Evolutionary conservation across 2,113 vertebrate genomes (phyloP).

Genomic region (Argyrosomus japonicus): DNA sequence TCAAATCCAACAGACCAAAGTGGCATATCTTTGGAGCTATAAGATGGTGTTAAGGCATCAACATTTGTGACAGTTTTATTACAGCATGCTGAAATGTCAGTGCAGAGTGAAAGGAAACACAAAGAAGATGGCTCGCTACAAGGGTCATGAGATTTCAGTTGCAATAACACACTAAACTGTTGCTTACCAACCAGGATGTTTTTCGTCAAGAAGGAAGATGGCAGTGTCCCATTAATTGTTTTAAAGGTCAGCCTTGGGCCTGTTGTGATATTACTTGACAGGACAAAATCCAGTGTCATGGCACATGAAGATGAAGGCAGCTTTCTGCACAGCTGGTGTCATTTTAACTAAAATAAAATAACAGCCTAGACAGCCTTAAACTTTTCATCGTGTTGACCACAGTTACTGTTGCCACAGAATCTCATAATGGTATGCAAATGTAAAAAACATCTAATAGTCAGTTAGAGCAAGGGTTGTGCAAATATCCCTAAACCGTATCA

Average conservation of each 20-base stretch:
- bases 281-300: slow-evolving; percentile 6
- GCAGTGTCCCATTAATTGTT: background rate
- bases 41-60: background rate
- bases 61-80: background rate
- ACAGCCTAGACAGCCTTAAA: background rate
- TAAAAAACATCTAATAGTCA: background rate
- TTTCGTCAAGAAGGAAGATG: background rate
- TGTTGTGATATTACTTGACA: slow-evolving; percentile 39
- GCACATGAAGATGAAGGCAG: background rate
- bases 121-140: background rate
- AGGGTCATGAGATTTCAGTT: slow-evolving; percentile 1
- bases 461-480: slow-evolving; percentile 4
- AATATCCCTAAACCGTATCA: slow-evolving; percentile 5
- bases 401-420: background rate
- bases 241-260: slow-evolving; percentile 36
- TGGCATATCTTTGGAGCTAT: background rate
- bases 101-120: background rate
- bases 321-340: background rate
- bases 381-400: background rate
- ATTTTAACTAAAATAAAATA: background rate
- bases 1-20: background rate
- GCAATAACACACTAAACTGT: background rate
- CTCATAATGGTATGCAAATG: background rate
- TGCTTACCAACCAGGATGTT: background rate
- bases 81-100: background rate